These are phyloP conservation scores for Pristionchus japonicus DNA, from an alignment of 2,888 invertebrate species.

Conservation along the genomic window DNA sequence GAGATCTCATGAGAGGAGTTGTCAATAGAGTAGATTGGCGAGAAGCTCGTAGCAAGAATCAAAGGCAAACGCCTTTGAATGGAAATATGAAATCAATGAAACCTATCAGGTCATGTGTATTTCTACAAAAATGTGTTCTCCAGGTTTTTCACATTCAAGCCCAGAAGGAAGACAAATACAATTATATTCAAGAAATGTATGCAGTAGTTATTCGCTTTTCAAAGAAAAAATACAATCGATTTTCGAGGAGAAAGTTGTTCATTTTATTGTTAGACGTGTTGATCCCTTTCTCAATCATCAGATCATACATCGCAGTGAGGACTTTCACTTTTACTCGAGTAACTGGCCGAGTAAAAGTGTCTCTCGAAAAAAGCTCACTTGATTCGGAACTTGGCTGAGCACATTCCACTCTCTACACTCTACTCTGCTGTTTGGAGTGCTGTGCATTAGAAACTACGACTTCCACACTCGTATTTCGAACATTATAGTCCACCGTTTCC, in stretches of 20 bases:
- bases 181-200: too few relatives aligned
- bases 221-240: too few relatives aligned
- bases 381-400: too few relatives aligned
- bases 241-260: neutral
- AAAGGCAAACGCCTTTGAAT: neutral
- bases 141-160: too few relatives aligned
- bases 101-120: neutral
- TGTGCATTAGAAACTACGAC: too few relatives aligned
- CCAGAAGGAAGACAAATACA: too few relatives aligned
- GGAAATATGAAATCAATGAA: neutral
- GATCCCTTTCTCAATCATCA: neutral
- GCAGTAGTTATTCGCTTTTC: too few relatives aligned
- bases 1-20: neutral
- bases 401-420: too few relatives aligned
- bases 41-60: neutral
- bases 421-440: too few relatives aligned
- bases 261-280: neutral
- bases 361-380: neutral
- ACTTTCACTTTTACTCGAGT: conserved; percentile 3
- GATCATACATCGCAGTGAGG: neutral
- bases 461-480: too few relatives aligned
- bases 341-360: neutral
- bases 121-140: too few relatives aligned
- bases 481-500: too few relatives aligned
- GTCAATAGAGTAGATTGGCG: neutral